Evolutionary conservation across 2,797 vertebrate species (phyloP), one percentile per base, ranked within the genome.

Genomic region (Dendrocincla fuliginosa): DNA sequence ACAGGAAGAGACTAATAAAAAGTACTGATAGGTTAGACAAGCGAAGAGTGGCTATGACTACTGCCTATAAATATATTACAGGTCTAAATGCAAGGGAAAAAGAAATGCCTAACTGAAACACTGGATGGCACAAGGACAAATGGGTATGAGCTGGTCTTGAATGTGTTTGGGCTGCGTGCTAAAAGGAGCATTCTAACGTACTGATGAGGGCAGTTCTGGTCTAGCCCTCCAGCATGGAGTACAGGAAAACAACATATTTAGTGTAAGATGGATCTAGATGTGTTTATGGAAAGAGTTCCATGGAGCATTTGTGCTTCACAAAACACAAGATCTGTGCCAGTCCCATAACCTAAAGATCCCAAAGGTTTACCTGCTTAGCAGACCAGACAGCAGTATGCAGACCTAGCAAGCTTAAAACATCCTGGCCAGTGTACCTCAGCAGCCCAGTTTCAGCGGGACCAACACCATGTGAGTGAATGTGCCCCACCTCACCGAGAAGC

Each of bases 81-180:
- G 37, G 65, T 84, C 67, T 52, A 71, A 59, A 59, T 57, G 33
- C 9, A 71, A 86, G 8, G 12, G 22, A n/a, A 90, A 74, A 57
- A 71, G 41, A 87, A 64, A 85, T 11, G 4, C 56, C 60, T 30
- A 9, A 37, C 32, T 49, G 65, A 32, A 93, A 44, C 49, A 67
- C 17, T 6, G 52, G 25, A 47, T 6, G 6, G 32, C 64, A 70
- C 30, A 78, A 74, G 22, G 39, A 74, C 42, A 64, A 50, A 23
- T 22, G 17, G 22, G 5, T 71, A 39, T 32, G 68, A 87, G 32
- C 37, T 16, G 50, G 20, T 60, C 33, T 49, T 37, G 28, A 68
- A 27, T 8, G 6, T 5, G 2, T 68, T 81, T 0, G 19, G 22
- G 13, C 32, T 75, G 35, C 42, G 18, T 1, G 0, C 53, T 53